These are phyloP conservation scores for Drosophila paramelanica DNA, from an alignment of 2,888 invertebrate genomes.

Conservation along the genomic window DNA sequence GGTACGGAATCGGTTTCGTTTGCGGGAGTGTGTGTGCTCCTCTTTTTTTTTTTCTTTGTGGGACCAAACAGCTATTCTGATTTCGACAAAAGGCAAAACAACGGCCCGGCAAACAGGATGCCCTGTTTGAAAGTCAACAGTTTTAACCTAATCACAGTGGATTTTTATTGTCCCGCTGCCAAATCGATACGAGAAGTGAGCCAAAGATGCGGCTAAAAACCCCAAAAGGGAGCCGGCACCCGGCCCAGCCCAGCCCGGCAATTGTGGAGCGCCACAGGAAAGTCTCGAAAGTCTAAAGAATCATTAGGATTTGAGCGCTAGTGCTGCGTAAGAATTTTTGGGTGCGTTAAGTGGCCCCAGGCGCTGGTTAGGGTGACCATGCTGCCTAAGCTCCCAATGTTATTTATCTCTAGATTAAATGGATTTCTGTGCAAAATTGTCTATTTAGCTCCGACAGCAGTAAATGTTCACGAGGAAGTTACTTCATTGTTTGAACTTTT, in stretches of 20 bases:
- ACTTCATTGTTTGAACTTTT: conserved; percentile 75
- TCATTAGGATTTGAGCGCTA: conserved; percentile 66
- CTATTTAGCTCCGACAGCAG: conserved; percentile 64
- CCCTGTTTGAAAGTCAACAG: conserved; percentile 81
- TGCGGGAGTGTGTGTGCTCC: no score
- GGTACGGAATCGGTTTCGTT: not conserved
- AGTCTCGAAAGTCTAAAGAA: conserved; percentile 47
- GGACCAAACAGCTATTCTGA: conserved; percentile 48
- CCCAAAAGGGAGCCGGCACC: not conserved
- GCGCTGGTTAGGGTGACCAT: conserved; percentile 25
- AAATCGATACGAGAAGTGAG: conserved; percentile 59
- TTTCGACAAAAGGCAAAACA: conserved; percentile 53
- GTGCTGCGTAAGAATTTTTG: conserved; percentile 78
- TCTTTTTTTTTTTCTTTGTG: not conserved
- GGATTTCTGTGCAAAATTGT: conserved; percentile 82
- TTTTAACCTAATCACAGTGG: conserved; percentile 82
- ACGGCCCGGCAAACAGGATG: conserved; percentile 52
- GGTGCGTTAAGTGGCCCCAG: conserved; percentile 75
- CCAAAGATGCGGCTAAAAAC: conserved; percentile 11
- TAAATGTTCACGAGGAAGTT: conserved; percentile 27
- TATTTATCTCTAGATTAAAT: conserved; percentile 82
- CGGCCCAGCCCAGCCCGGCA: not conserved
- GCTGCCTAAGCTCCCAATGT: conserved; percentile 60
- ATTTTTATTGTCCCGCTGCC: conserved; percentile 74
- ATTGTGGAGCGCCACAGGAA: conserved; percentile 60